phyloP scores from a whole-genome alignment of 2,797 vertebrate genomes.

The Microctenopoma stevenorrisi region DNA sequence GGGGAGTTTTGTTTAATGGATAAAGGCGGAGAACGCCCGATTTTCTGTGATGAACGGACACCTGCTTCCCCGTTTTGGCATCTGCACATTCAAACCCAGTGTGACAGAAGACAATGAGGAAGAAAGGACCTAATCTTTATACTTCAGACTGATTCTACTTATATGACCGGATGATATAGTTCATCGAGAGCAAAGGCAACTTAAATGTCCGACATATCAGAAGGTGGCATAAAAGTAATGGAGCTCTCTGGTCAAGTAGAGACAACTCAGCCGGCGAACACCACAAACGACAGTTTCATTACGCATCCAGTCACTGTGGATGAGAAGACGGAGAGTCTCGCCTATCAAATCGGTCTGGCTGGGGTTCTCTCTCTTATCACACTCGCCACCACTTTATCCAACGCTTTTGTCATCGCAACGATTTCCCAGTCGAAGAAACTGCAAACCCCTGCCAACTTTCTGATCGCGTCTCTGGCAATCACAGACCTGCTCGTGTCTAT shows the following conservation, averaged over 20 bases:
- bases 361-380: constrained; percentile 89
- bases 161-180: constrained; percentile 24
- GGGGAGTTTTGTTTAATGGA: constrained; percentile 48
- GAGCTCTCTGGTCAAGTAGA: constrained; percentile 69
- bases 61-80: constrained; percentile 17
- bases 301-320: constrained; percentile 48
- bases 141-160: constrained; percentile 9
- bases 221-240: constrained; percentile 69
- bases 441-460: constrained; percentile 96
- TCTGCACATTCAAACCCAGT: constrained; percentile 1
- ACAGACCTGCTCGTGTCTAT: constrained; percentile 97
- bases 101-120: constrained; percentile 22
- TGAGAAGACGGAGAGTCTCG: constrained; percentile 65
- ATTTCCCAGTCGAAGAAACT: constrained; percentile 96
- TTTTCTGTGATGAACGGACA: constrained; percentile 33
- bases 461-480: constrained; percentile 95
- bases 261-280: constrained; percentile 64
- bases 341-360: constrained; percentile 79
- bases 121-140: neutral
- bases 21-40: constrained; percentile 27
- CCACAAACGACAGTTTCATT: constrained; percentile 64
- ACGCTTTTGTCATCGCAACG: constrained; percentile 95
- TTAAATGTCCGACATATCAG: constrained; percentile 14
- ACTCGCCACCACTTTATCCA: constrained; percentile 93
- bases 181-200: constrained; percentile 10